Percentiles rank a stretch among this genome's conserved stretches.
Evolutionary conservation across 2,888 invertebrate species (phyloP).

Genomic region (Abrostola tripartita): DNA sequence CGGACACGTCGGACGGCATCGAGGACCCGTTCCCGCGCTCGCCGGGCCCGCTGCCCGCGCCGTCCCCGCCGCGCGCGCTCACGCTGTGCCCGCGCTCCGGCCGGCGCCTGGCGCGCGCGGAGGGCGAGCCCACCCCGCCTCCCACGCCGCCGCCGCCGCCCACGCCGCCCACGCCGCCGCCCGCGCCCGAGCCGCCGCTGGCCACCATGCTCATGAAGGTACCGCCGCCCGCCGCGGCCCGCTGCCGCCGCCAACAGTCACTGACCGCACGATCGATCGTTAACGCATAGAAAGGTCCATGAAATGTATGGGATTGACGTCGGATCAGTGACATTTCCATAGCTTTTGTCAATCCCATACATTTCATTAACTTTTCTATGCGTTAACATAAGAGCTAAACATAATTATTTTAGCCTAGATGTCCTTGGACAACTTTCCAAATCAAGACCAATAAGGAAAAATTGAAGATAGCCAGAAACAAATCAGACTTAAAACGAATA

Average conservation of each 20-base stretch:
- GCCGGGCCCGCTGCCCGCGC: conserved; percentile 83
- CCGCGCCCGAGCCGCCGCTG: conserved; percentile 53
- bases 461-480: too few relatives aligned
- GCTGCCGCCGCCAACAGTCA: not conserved
- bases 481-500: too few relatives aligned
- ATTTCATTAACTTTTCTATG: conserved; percentile 5
- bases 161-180: conserved; percentile 61
- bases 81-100: conserved; percentile 89
- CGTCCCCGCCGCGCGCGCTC: conserved; percentile 90
- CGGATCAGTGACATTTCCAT: not conserved
- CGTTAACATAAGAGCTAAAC: not conserved
- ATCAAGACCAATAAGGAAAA: too few relatives aligned
- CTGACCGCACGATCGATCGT: not conserved
- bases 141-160: conserved; percentile 85
- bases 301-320: conserved; percentile 1
- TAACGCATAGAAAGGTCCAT: conserved; percentile 1
- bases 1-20: conserved; percentile 89
- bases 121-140: conserved; percentile 89
- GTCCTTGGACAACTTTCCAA: too few relatives aligned
- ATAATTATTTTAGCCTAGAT: not conserved
- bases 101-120: conserved; percentile 87
- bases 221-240: not conserved
- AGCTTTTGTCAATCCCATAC: conserved; percentile 1
- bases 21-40: conserved; percentile 89
- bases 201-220: conserved; percentile 83